Evolutionary conservation across 23 tunicate genomes (phyloP).

Genomic region (Clavelina lepadiformis): DNA sequence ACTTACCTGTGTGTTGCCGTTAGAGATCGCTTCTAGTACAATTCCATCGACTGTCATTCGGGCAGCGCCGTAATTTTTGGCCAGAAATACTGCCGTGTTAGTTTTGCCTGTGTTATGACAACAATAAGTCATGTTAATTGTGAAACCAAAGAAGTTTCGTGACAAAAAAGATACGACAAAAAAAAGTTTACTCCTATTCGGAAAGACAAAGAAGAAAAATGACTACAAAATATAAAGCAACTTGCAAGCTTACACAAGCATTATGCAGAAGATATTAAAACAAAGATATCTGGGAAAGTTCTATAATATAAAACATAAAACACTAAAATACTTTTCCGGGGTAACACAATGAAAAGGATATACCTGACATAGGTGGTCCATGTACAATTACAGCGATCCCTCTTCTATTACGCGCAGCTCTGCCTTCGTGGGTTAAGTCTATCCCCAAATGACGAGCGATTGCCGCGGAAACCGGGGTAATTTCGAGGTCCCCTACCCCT

Average conservation of each 20-base stretch:
- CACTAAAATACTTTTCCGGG: too few relatives aligned
- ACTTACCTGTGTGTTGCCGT: slow-evolving; percentile 68
- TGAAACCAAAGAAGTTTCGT: too few relatives aligned
- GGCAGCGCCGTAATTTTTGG: slow-evolving; percentile 89
- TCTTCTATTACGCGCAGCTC: slow-evolving; percentile 89
- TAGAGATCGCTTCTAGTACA: slow-evolving; percentile 87
- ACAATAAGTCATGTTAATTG: background rate
- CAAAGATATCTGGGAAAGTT: too few relatives aligned
- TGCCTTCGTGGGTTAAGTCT: slow-evolving; percentile 83
- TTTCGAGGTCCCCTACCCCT: slow-evolving; percentile 93
- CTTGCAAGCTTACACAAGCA: too few relatives aligned
- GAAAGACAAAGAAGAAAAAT: too few relatives aligned
- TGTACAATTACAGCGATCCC: slow-evolving; percentile 88
- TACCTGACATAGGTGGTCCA: slow-evolving; percentile 94
- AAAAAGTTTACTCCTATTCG: background rate
- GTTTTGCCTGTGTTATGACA: slow-evolving; percentile 56
- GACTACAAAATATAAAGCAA: too few relatives aligned
- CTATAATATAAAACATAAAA: too few relatives aligned
- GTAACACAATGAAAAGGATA: too few relatives aligned
- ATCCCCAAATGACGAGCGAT: slow-evolving; percentile 93
- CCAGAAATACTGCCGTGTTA: slow-evolving; percentile 62
- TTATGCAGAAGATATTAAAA: too few relatives aligned
- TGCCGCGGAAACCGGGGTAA: slow-evolving; percentile 84
- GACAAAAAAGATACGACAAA: background rate
- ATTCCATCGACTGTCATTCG: slow-evolving; percentile 72